Base-by-base conservation (phyloP, 2,888 invertebrate species). In the Pandemis corylana region DNA sequence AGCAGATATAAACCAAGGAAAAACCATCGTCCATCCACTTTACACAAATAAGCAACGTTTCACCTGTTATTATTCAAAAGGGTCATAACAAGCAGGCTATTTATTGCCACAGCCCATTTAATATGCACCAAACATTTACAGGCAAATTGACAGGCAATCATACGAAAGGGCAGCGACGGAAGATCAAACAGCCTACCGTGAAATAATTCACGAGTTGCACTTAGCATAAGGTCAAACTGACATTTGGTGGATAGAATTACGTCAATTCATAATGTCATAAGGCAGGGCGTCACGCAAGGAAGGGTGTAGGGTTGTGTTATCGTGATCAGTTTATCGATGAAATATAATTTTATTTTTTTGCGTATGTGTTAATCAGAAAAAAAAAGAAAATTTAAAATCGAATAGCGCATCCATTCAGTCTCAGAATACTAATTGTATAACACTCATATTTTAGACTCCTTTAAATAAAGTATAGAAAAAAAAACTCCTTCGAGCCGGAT, bases 161-260 rank as follows among this genome's bases (percentile, higher is more conserved):
- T 88, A 85, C 78, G 77, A 91, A 93, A 92, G 90, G 92, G 89
- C 89, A 84, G 82, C 82, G 83, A 82, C 80, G 84, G 93, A 91
- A 92, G 91, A 93, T 91, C 93, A 92, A 91, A 89, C 85, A 85
- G 81, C 80, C 80, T 80, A 84, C 82, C 82, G 81, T 83, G 82
- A 80, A 90, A 92, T 91, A 90, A 90, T 91, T 89, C 86, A 90
- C 86, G 83, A 86, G 85, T 81, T 80, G 82, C 87, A 86, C 87
- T 94, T 92, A 91, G 84, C 91, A 91, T 93, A 94, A 94, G 94
- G 94, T 94, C 93, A 94, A 91, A 89, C 91, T 94, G 94, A 89
- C 93, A 94, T 94, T 94, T 94, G 86, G 81, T 89, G 87, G 85
- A 75, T 72, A 89, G 87, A 91, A 90, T 92, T 88, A 90, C 83